Evolutionary conservation across 2,888 invertebrate genomes (phyloP).

Genomic region (Scelioninae gen. 1): DNA sequence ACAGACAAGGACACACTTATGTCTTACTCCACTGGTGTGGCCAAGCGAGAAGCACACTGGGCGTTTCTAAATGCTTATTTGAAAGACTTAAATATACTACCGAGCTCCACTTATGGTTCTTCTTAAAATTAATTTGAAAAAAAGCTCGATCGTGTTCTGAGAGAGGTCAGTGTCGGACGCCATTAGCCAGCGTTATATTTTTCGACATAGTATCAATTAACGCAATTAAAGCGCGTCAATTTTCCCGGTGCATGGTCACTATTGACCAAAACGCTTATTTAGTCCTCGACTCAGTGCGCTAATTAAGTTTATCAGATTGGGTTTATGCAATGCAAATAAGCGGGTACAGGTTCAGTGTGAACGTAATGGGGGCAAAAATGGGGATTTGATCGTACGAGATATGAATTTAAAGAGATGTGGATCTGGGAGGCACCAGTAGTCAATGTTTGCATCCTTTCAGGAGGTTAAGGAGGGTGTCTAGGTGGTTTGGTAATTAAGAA

Average conservation of each 20-base stretch:
- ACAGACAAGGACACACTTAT: constrained; percentile 56
- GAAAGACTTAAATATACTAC: constrained; percentile 68
- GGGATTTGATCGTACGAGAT: constrained; percentile 8
- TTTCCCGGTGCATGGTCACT: too few species aligned
- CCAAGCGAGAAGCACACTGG: constrained; percentile 19
- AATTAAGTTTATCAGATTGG: constrained; percentile 54
- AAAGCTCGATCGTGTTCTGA: constrained; percentile 39
- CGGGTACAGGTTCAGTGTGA: constrained; percentile 18
- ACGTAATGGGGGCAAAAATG: constrained; percentile 30
- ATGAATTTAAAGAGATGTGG: constrained; percentile 23
- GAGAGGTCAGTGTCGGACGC: constrained; percentile 52
- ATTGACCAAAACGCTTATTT: background rate
- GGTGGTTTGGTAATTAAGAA: constrained; percentile 19
- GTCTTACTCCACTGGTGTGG: background rate
- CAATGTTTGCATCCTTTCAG: constrained; percentile 1
- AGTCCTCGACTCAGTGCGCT: constrained; percentile 21
- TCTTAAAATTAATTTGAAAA: constrained; percentile 64
- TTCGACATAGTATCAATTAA: constrained; percentile 49
- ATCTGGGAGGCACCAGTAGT: constrained; percentile 26
- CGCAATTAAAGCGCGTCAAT: constrained; percentile 40
- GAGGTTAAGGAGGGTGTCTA: background rate
- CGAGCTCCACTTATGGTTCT: constrained; percentile 68
- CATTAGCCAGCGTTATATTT: constrained; percentile 46
- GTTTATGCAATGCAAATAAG: constrained; percentile 45
- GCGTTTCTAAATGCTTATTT: constrained; percentile 68